Conservation (phyloP, 1,140 invertebrate genomes). For the Armadillidium nasatum region DNA sequence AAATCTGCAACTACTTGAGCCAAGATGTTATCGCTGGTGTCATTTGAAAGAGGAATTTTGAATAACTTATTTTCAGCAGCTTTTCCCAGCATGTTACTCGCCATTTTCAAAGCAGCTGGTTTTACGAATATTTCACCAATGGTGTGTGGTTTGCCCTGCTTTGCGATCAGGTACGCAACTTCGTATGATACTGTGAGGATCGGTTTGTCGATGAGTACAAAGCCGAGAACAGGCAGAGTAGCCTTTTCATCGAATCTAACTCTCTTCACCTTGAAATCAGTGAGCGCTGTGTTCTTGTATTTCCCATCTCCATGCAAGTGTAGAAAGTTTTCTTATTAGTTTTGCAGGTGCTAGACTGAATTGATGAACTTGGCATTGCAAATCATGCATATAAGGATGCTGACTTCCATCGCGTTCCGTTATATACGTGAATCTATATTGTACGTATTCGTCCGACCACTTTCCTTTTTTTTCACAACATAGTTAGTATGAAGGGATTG, state of each 20-base stretch:
- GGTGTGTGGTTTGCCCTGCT: slow-evolving; percentile 25
- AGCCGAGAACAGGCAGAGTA: slow-evolving; percentile 30
- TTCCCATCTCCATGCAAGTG: slow-evolving; percentile 32
- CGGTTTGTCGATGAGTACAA: slow-evolving; percentile 25
- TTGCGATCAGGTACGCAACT: slow-evolving; percentile 27
- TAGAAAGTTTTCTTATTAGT: no score
- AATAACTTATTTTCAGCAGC: slow-evolving; percentile 19
- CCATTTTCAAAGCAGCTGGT: slow-evolving; percentile 24
- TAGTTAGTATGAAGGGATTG: not conserved
- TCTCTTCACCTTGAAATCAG: slow-evolving; percentile 25
- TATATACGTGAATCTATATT: slow-evolving; percentile 26
- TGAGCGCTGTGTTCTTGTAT: slow-evolving; percentile 29
- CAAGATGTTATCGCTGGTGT: slow-evolving; percentile 27
- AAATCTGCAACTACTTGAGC: slow-evolving; percentile 31
- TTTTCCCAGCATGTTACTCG: slow-evolving; percentile 30
- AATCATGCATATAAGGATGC: no score
- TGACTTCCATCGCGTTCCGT: slow-evolving; percentile 22
- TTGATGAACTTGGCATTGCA: no score
- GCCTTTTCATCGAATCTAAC: slow-evolving; percentile 22
- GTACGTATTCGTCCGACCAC: slow-evolving; percentile 28
- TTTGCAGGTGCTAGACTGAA: slow-evolving; percentile 12
- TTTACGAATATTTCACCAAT: slow-evolving; percentile 25
- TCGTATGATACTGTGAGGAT: not conserved
- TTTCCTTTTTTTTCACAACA: not conserved
- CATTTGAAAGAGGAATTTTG: slow-evolving; percentile 22